Percentiles rank a stretch among this genome's conserved stretches.
These are phyloP conservation scores for Rousettus madagascariensis DNA, from an alignment of 2,797 vertebrate species.

Conservation along the genomic window DNA sequence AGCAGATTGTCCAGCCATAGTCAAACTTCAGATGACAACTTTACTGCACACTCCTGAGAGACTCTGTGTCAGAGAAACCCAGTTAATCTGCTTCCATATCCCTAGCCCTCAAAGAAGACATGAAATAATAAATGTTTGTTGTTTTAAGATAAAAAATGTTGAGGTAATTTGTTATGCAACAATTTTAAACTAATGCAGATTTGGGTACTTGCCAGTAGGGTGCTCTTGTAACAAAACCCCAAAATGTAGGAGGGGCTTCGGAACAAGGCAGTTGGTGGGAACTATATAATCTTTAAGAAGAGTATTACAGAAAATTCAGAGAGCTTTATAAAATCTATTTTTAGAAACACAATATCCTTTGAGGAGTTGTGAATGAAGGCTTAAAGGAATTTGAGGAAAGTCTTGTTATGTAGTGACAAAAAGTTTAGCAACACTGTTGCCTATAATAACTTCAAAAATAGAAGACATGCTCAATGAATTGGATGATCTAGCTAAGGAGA, in stretches of 20 bases:
- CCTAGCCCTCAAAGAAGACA: not conserved
- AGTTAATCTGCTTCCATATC: not conserved
- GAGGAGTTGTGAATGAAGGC: constrained; percentile 8
- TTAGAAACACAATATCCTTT: constrained; percentile 6
- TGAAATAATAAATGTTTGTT: constrained; percentile 28
- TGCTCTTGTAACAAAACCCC: not conserved
- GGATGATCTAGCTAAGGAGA: not conserved
- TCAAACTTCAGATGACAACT: not conserved
- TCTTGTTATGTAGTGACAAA: not conserved
- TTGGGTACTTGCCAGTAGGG: not conserved
- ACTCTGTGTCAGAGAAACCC: not conserved
- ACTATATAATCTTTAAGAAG: not conserved
- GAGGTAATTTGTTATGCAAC: constrained; percentile 13
- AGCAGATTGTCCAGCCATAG: not conserved
- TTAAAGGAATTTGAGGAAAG: not conserved
- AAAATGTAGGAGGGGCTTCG: not conserved
- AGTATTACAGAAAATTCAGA: not conserved
- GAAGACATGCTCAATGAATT: not conserved
- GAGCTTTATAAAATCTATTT: not conserved
- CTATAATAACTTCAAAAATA: not conserved
- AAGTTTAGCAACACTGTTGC: not conserved
- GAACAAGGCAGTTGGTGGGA: not conserved
- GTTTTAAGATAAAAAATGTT: not conserved
- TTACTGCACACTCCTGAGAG: not conserved
- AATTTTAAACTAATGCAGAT: not conserved